phyloP scores from a whole-genome alignment of 2,113 vertebrate genomes.

The Stegastes partitus region DNA sequence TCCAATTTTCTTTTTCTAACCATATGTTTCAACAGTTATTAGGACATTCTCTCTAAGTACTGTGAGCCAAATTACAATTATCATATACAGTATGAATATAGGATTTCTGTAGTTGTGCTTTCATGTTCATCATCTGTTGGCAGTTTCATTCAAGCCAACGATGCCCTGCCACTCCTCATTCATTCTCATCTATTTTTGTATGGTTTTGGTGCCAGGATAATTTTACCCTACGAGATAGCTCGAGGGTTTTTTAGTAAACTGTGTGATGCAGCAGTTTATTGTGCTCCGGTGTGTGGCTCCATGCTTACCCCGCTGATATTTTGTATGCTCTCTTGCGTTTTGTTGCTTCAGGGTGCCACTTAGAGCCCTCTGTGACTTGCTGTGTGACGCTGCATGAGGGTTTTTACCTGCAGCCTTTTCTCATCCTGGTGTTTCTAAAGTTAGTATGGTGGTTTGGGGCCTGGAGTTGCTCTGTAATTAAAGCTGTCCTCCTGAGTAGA shows the following conservation, averaged over 20 bases:
- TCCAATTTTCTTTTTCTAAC: no score
- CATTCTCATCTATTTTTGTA: neutral
- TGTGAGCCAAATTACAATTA: no score
- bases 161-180: neutral
- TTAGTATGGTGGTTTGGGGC: slow-evolving; percentile 47
- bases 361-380: slow-evolving; percentile 17
- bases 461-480: slow-evolving; percentile 65
- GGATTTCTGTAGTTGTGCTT: no score
- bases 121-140: no score
- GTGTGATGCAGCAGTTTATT: slow-evolving; percentile 5
- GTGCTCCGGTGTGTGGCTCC: slow-evolving; percentile 1
- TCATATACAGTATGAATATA: no score
- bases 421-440: slow-evolving; percentile 42
- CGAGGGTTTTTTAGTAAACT: neutral
- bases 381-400: slow-evolving; percentile 29
- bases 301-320: neutral
- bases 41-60: no score
- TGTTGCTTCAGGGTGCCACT: slow-evolving; percentile 33
- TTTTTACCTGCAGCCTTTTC: slow-evolving; percentile 15
- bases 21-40: no score
- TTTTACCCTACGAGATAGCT: neutral
- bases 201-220: neutral
- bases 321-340: neutral
- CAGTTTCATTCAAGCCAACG: neutral
- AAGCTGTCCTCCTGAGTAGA: slow-evolving; percentile 53